Percentiles rank a stretch among this genome's conserved stretches.
These are phyloP conservation scores for Latrodectus hesperus DNA, from an alignment of 2,888 invertebrate species.

Conservation along the genomic window DNA sequence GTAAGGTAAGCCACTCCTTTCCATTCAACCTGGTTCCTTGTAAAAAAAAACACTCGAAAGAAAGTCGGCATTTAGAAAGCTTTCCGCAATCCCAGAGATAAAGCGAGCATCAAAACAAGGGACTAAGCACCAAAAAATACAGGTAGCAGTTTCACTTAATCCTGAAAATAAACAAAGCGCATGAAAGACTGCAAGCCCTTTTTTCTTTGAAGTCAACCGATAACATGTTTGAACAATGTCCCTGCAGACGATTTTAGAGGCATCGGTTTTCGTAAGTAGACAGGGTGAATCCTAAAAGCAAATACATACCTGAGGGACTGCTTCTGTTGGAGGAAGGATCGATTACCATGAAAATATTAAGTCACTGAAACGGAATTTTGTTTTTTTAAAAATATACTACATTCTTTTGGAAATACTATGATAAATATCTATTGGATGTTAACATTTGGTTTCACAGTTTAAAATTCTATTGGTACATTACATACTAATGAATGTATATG, in stretches of 20 bases:
- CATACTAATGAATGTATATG: too few relatives aligned
- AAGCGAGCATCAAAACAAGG: background rate
- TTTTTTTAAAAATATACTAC: background rate
- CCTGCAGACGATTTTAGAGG: background rate
- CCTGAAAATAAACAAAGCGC: background rate
- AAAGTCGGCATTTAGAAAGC: background rate
- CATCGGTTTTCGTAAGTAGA: background rate
- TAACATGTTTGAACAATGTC: conserved; percentile 5
- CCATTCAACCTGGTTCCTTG: too few relatives aligned
- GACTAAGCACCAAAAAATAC: background rate
- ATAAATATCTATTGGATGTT: too few relatives aligned
- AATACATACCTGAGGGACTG: background rate
- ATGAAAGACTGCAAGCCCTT: background rate
- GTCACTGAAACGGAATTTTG: background rate
- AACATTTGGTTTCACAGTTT: too few relatives aligned
- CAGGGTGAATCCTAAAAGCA: background rate
- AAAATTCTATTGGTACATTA: too few relatives aligned
- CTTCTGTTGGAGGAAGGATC: background rate
- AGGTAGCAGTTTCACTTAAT: conserved; percentile 2
- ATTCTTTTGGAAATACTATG: background rate
- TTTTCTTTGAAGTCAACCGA: background rate
- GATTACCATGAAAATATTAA: background rate
- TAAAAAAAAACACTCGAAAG: background rate
- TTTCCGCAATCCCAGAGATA: background rate
- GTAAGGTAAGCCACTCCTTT: background rate